Conservation (phyloP, 2,888 invertebrate species). For the Minunthozetes semirufus region DNA sequence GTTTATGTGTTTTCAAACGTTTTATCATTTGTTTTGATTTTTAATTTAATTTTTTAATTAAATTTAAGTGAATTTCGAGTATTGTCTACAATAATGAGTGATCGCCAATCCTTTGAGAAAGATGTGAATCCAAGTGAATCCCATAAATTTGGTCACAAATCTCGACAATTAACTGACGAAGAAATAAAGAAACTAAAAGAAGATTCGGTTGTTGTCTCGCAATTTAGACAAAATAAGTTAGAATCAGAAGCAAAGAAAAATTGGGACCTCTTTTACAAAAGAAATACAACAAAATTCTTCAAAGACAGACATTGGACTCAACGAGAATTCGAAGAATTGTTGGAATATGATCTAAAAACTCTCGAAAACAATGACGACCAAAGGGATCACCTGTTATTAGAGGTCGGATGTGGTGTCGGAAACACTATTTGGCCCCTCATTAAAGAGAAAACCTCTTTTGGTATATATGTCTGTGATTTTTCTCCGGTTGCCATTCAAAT, state of each 20-base stretch:
- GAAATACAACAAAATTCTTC: conserved; percentile 87
- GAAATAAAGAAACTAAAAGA: conserved; percentile 56
- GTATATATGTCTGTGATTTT: conserved; percentile 55
- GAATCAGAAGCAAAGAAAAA: conserved; percentile 76
- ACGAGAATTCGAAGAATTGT: conserved; percentile 79
- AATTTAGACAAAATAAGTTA: conserved; percentile 66
- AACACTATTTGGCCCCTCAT: conserved; percentile 89
- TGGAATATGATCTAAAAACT: conserved; percentile 49
- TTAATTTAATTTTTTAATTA: neutral
- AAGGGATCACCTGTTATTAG: conserved; percentile 55
- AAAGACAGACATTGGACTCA: conserved; percentile 95
- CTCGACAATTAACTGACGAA: conserved; percentile 53
- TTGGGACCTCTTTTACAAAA: conserved; percentile 95
- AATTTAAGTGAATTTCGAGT: no score
- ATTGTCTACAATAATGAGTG: neutral
- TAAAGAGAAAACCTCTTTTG: conserved; percentile 62
- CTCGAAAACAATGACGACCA: neutral
- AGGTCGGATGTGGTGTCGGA: conserved; percentile 87
- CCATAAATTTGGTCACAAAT: conserved; percentile 40
- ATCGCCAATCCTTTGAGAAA: neutral
- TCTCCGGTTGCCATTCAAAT: conserved; percentile 36
- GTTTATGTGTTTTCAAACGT: neutral
- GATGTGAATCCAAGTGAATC: no score
- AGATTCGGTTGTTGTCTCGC: conserved; percentile 61
- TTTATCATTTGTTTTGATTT: neutral